Evolutionary conservation across 1,140 invertebrate genomes (phyloP).

Genomic region (Tetragonula clypearis): DNA sequence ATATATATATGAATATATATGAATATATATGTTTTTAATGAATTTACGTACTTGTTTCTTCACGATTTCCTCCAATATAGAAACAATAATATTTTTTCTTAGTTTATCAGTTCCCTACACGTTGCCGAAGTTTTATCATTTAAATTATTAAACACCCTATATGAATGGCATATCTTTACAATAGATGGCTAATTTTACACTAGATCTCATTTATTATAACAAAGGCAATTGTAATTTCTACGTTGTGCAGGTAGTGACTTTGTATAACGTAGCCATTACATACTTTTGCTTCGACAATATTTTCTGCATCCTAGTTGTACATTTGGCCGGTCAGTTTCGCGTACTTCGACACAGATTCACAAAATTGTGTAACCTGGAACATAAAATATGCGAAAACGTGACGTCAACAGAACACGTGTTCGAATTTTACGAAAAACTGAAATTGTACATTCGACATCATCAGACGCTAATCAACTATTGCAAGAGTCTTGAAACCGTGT

Average conservation of each 20-base stretch:
- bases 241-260: conserved; percentile 40
- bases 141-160: too few species aligned
- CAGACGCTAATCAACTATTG: conserved; percentile 45
- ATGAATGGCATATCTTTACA: too few species aligned
- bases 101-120: too few species aligned
- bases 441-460: conserved; percentile 45
- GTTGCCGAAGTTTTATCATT: too few species aligned
- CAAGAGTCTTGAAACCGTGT: conserved; percentile 49
- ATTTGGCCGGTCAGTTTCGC: conserved; percentile 60
- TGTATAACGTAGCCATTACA: conserved; percentile 46
- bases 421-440: conserved; percentile 11
- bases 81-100: too few species aligned
- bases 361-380: background rate
- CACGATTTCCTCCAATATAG: too few species aligned
- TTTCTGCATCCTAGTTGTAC: conserved; percentile 60
- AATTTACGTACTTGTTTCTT: too few species aligned
- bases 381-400: background rate
- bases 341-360: conserved; percentile 51
- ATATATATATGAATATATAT: too few species aligned
- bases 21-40: too few species aligned
- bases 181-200: too few species aligned
- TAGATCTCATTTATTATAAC: background rate
- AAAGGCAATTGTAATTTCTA: background rate
- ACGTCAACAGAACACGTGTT: rapidly evolving
- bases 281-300: conserved; percentile 67